Conservation (phyloP, 1,140 invertebrate species). For the Vanessa tameamea region DNA sequence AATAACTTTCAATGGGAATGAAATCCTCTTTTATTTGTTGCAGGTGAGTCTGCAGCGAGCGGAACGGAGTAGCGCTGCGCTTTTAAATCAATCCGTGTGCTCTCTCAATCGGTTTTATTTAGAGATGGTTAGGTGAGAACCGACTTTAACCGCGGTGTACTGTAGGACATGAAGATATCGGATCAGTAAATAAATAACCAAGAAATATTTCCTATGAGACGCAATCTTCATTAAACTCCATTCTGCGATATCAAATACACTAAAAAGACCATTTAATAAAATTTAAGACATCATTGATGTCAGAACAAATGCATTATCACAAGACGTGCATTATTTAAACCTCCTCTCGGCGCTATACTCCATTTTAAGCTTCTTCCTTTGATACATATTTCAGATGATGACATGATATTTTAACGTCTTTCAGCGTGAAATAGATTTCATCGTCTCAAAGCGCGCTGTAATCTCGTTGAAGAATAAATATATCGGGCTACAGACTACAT, state of each 20-base stretch:
- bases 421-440: constrained; percentile 15
- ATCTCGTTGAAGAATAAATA: constrained; percentile 9
- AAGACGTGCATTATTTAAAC: not conserved
- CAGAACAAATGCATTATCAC: not conserved
- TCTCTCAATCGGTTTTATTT: not conserved
- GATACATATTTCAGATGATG: constrained; percentile 1
- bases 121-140: not conserved
- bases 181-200: no score
- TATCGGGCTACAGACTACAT: not conserved
- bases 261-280: no score
- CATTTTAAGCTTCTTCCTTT: not conserved
- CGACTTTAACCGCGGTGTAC: no score
- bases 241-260: no score
- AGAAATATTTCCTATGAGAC: no score
- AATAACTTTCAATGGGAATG: constrained; percentile 22
- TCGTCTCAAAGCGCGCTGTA: constrained; percentile 12
- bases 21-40: constrained; percentile 24
- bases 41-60: constrained; percentile 16
- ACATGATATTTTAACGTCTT: constrained; percentile 15
- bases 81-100: constrained; percentile 11
- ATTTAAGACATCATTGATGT: not conserved
- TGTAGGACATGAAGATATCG: no score
- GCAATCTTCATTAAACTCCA: no score
- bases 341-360: not conserved
- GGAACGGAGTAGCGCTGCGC: not conserved